Base-by-base conservation (phyloP, 2,888 invertebrate genomes). In the Mythimna impura region DNA sequence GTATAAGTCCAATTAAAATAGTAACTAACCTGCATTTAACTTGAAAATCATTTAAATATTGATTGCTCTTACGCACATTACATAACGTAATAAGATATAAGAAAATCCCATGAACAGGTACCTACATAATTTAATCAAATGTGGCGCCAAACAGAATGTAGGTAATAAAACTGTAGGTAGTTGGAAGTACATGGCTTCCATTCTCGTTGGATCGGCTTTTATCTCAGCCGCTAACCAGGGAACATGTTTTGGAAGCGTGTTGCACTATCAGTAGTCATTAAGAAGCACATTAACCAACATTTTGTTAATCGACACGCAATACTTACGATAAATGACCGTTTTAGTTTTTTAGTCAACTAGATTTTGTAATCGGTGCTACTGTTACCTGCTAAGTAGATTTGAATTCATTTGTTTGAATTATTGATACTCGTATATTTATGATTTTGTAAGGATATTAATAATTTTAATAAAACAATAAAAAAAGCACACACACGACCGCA, bases 271-370 rank as follows among this genome's bases (percentile, higher is more conserved):
- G 63, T 58, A 75, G 81, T 78, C 81, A 88, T 88, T 87, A 74
- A 74, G 74, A 86, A 54, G 71, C 66, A 80, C 83, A 87, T 90
- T 89, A 88, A 89, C 87, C 85, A 84, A 89, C 82, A 86, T 83
- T 87, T 87, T 70, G 82, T 83, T 88, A 86, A 84, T 86, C 78
- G 79, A 84, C 80, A 80, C 57, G 65, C 78, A 83, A 81, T 82
- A 78, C 66, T 71, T 79, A 76, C 83, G 74, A 76, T 83, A 78
- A 79, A 77, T 68, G 71, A 74, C 75, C n/a, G 40, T 65, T 66
- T 69, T 66, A 57, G 52, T 57, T 64, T 81, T 71, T 64, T 76
- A 22, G 60, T 71, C 47, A 71, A 68, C 61, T n/a, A 17, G 67
- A 62, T 71, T 47, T n/a, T 62, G 40, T 65, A 22, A 76, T 58